Evolutionary conservation across 2,888 invertebrate species (phyloP).

Genomic region (Autographa pulchrina): DNA sequence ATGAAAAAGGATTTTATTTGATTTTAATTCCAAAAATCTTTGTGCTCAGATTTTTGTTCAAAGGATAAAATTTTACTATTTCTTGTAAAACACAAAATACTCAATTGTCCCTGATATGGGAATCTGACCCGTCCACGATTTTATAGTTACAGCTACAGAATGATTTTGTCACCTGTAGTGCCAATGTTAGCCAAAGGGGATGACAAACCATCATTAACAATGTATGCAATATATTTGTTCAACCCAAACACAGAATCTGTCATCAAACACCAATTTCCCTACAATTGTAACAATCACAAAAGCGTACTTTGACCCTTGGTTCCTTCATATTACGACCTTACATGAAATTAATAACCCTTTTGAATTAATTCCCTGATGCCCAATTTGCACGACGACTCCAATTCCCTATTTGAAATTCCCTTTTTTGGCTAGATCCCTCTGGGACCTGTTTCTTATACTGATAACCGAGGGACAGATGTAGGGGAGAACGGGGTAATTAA

Average conservation of each 20-base stretch:
- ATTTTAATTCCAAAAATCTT: too few species aligned
- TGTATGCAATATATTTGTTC: too few species aligned
- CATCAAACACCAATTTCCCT: background rate
- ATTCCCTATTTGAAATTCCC: constrained; percentile 42
- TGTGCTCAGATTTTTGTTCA: too few species aligned
- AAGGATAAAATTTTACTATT: too few species aligned
- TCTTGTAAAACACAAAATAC: too few species aligned
- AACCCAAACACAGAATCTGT: background rate
- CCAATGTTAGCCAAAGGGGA: too few species aligned
- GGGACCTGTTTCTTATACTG: constrained; percentile 51
- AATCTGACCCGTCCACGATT: too few species aligned
- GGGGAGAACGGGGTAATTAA: background rate
- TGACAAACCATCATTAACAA: too few species aligned
- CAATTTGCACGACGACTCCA: constrained; percentile 50
- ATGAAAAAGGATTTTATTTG: too few species aligned
- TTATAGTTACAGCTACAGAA: too few species aligned
- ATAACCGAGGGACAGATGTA: constrained; percentile 51
- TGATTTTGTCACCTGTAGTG: too few species aligned
- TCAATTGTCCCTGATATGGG: too few species aligned
- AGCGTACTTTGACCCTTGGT: constrained; percentile 15
- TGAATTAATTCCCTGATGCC: constrained; percentile 48
- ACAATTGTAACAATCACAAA: constrained; percentile 24
- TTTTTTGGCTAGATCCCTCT: constrained; percentile 47
- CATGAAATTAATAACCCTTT: constrained; percentile 26
- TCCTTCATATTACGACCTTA: constrained; percentile 33